Evolutionary conservation across 2,888 invertebrate species (phyloP).

Genomic region (Latrodectus elegans): DNA sequence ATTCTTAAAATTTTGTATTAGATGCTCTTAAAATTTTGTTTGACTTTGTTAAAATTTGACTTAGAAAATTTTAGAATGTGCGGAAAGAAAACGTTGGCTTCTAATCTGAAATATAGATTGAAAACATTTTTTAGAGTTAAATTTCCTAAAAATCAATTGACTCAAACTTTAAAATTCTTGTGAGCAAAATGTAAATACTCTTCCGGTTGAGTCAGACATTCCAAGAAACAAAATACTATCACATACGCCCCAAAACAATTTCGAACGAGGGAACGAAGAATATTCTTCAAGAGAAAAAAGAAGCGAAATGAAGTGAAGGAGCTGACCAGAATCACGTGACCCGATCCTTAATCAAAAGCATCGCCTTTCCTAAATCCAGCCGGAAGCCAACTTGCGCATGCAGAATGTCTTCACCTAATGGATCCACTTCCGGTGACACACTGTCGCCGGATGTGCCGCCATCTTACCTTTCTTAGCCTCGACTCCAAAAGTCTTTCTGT

Average conservation of each 20-base stretch:
- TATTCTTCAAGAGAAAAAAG: not conserved
- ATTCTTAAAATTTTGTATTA: too few species aligned
- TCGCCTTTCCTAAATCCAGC: constrained; percentile 15
- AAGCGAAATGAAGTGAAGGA: not conserved
- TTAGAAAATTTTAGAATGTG: too few species aligned
- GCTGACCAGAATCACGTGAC: constrained; percentile 64
- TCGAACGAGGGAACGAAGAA: too few species aligned
- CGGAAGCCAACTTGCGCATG: constrained; percentile 66
- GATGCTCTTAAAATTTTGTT: too few species aligned
- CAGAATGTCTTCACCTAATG: constrained; percentile 70
- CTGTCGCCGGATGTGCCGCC: constrained; percentile 65
- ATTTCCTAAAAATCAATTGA: too few species aligned
- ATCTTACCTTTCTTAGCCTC: constrained; percentile 56
- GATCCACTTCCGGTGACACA: constrained; percentile 71
- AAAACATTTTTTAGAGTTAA: not conserved
- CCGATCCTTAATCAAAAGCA: constrained; percentile 59
- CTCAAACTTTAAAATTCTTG: not conserved
- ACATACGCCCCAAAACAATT: too few species aligned
- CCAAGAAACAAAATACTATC: too few species aligned
- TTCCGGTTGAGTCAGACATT: too few species aligned
- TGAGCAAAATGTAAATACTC: not conserved
- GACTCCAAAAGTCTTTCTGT: constrained; percentile 35
- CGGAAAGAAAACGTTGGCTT: not conserved
- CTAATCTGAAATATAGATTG: not conserved
- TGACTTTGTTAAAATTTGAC: too few species aligned